Evolutionary conservation across 2,888 invertebrate species (phyloP).

Genomic region (Elegia similella): DNA sequence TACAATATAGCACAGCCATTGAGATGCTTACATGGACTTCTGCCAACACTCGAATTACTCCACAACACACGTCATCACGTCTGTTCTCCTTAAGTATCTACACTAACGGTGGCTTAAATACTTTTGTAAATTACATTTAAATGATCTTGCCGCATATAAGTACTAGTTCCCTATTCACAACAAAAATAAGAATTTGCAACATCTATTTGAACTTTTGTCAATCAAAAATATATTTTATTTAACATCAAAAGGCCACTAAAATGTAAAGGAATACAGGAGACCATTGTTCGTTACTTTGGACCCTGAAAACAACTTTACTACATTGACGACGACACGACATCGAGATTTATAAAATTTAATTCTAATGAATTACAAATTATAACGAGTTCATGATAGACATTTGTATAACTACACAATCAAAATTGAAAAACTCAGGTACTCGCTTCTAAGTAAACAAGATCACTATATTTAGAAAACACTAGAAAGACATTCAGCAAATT

Average conservation of each 20-base stretch:
- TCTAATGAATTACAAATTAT: slow-evolving; percentile 39
- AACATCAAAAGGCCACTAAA: slow-evolving; percentile 47
- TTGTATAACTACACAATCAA: neutral
- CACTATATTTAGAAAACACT: neutral
- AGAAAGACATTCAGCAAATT: slow-evolving; percentile 12
- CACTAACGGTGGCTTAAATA: slow-evolving; percentile 53
- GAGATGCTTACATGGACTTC: slow-evolving; percentile 52
- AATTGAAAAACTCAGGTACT: neutral
- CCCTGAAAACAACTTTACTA: slow-evolving; percentile 40
- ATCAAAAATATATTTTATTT: slow-evolving; percentile 46
- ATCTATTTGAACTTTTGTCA: slow-evolving; percentile 36
- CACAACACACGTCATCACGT: slow-evolving; percentile 10
- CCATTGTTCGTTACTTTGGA: slow-evolving; percentile 25
- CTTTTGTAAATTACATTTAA: slow-evolving; percentile 55
- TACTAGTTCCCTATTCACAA: slow-evolving; percentile 40
- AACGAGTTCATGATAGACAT: slow-evolving; percentile 19
- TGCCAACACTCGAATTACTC: slow-evolving; percentile 38
- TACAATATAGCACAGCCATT: slow-evolving; percentile 68
- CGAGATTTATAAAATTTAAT: slow-evolving; percentile 53
- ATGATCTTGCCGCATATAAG: slow-evolving; percentile 37
- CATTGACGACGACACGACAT: slow-evolving; percentile 61
- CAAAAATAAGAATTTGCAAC: slow-evolving; percentile 35
- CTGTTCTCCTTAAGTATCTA: slow-evolving; percentile 37
- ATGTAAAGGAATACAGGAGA: slow-evolving; percentile 39
- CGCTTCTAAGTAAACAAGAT: neutral